Base-by-base conservation (phyloP, 2,888 invertebrate species). In the Asteroscopus sphinx region DNA sequence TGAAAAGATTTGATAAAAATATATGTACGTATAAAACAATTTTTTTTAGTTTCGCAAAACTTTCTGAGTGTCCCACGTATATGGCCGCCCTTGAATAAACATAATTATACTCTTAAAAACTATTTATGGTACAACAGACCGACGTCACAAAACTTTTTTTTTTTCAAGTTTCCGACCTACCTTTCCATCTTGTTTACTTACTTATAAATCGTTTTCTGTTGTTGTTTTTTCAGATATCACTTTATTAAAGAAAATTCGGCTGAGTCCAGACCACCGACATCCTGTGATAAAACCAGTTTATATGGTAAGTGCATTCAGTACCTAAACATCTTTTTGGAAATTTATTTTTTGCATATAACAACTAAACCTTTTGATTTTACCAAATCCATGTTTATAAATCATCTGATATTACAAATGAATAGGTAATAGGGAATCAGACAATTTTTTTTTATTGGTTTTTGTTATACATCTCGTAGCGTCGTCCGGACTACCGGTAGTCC, bases 221-320 rank as follows among this genome's bases (percentile, higher is more conserved):
- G 25, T 48, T 42, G 40, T 45, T 79, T 45, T 79, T 79, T 37
- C 74, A 81, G 82, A 66, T 78, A 62, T 68, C 66, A 62, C 56
- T 56, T 32, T 41, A 47, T 21, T 61, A 60, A 52, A 52, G 52
- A 66, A 46, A 54, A 56, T 58, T 67, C 53, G 55, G 57, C 62
- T 60, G 47, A 64, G 56, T 74, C 62, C 73, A 61, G 69, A 69
- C 69, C 75, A 73, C 71, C 71, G 71, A 74, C 68, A 62, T 76
- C 71, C 81, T 82, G 82, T 84, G 81, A 84, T 82, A 83, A 57
- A 77, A 74, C 64, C 73, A 72, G 73, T 74, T 73, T 75, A 78
- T 75, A 79, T 79, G 79, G 85, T 85, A 64, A 85, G 85, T 81
- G 8, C 0, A 35, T 28, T 35, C 1, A 45, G 12, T 51, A n/a